phyloP scores from a whole-genome alignment of 2,797 vertebrate genomes.

The Peromyscus nudipes region DNA sequence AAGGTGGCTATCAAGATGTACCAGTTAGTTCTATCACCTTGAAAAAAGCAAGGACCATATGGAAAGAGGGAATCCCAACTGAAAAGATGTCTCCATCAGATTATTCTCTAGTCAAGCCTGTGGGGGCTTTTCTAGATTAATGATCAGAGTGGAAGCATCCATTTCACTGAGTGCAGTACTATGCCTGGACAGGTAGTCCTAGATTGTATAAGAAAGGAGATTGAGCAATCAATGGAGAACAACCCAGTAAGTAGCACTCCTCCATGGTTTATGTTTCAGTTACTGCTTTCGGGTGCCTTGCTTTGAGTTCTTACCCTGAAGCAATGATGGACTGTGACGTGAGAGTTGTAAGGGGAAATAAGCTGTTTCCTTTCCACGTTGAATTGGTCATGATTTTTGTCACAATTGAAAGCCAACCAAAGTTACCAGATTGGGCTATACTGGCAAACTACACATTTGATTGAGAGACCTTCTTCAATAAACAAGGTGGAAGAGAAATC shows the following conservation, averaged over 20 bases:
- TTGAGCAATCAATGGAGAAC: not conserved
- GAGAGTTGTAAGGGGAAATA: not conserved
- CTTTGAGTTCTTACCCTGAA: not conserved
- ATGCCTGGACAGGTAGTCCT: not conserved
- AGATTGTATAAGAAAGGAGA: not conserved
- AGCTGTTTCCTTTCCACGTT: not conserved
- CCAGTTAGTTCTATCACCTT: not conserved
- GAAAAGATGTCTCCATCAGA: not conserved
- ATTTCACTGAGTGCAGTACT: not conserved
- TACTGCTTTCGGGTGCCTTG: not conserved
- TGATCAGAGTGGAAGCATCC: not conserved
- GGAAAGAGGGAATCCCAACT: not conserved
- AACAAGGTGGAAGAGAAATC: not conserved
- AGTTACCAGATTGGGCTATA: not conserved
- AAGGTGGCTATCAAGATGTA: not conserved
- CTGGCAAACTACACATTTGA: not conserved
- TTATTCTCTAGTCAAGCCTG: not conserved
- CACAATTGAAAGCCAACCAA: not conserved
- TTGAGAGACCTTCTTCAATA: not conserved
- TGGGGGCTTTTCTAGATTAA: not conserved
- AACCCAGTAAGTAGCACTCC: not conserved
- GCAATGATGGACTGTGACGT: too few relatives aligned
- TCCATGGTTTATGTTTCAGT: too few relatives aligned
- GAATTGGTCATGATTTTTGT: not conserved
- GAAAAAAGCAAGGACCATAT: too few relatives aligned